Conservation (phyloP, 2,113 vertebrate species). For the Dromaius novaehollandiae region DNA sequence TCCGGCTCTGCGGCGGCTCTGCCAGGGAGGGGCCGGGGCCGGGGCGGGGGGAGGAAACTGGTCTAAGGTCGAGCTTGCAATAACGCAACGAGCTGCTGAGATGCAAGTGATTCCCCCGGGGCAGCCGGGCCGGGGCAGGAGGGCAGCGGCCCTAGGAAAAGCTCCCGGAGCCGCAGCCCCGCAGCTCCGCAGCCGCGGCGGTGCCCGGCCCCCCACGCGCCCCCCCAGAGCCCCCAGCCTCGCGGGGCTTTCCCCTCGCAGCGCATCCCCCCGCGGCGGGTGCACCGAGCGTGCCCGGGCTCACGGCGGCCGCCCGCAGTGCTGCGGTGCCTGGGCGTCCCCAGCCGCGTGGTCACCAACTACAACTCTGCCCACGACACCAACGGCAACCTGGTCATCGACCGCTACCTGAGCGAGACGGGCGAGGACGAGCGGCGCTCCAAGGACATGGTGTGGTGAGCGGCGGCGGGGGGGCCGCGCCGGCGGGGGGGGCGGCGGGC, state of each 20-base stretch:
- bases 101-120: no score
- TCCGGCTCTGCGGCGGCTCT: no score
- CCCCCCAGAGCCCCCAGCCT: no score
- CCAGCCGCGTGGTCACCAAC: constrained; percentile 90
- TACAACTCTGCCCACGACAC: constrained; percentile 90
- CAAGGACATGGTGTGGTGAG: constrained; percentile 91
- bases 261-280: no score
- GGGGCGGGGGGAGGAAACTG: neutral
- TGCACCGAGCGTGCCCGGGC: accelerated
- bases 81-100: neutral
- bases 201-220: no score
- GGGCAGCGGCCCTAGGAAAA: no score
- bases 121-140: no score
- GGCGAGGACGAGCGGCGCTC: constrained; percentile 64
- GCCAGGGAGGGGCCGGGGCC: no score
- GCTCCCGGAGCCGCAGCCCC: no score
- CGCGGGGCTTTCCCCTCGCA: no score
- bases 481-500: neutral
- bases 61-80: constrained; percentile 1
- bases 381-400: constrained; percentile 90
- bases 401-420: constrained; percentile 78
- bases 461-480: neutral
- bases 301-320: constrained; percentile 68
- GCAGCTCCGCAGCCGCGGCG: no score
- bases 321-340: constrained; percentile 88